A percentile compares a stretch with the other conserved stretches of the same genome.
These are phyloP conservation scores for Acanthis flammea DNA, from an alignment of 2,797 vertebrate species.

Conservation along the genomic window DNA sequence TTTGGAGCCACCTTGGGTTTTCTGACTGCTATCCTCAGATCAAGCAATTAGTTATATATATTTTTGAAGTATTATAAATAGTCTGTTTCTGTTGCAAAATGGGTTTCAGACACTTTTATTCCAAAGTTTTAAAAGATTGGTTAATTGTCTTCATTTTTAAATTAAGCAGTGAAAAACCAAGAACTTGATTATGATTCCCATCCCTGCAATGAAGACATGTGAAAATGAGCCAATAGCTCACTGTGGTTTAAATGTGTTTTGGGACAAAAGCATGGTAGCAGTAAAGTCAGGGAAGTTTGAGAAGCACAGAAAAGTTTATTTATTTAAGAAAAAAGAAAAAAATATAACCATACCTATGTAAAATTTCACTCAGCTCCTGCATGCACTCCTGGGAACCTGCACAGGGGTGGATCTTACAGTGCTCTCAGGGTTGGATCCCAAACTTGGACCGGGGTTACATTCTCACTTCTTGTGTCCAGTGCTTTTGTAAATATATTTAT, in stretches of 20 bases:
- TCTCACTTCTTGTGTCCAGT: constrained; percentile 34
- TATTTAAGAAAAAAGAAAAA: not conserved
- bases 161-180: not conserved
- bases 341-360: not conserved
- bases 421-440: not conserved
- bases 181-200: constrained; percentile 10
- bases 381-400: not conserved
- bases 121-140: not conserved
- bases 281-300: constrained; percentile 64
- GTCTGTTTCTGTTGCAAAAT: constrained; percentile 50
- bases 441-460: constrained; percentile 2
- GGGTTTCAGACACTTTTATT: constrained; percentile 1
- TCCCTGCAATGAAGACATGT: not conserved
- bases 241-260: constrained; percentile 22
- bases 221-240: not conserved
- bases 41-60: not conserved
- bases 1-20: not conserved
- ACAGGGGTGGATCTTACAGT: not conserved
- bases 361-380: not conserved
- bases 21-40: not conserved
- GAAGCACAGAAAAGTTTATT: constrained; percentile 71
- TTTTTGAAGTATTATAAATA: constrained; percentile 46
- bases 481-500: constrained; percentile 48
- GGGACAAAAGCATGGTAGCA: constrained; percentile 12
- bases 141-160: constrained; percentile 28